phyloP scores from a whole-genome alignment of 2,113 vertebrate genomes.

The Felis chaus region DNA sequence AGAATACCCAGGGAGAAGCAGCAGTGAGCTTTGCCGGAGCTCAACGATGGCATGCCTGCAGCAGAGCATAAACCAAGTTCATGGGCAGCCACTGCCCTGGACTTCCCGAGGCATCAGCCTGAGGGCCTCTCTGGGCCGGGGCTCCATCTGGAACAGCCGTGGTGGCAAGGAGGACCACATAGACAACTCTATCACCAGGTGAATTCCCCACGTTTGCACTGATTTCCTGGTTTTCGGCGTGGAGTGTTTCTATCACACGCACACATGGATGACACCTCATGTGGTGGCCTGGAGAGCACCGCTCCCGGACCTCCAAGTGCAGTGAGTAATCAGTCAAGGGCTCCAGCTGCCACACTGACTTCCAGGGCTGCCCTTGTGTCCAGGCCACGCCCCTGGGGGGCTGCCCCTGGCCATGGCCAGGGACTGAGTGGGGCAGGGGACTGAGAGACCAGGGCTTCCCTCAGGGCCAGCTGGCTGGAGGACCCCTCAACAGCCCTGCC shows the following conservation, averaged over 20 bases:
- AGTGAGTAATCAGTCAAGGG: background rate
- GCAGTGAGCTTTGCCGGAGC: too few relatives aligned
- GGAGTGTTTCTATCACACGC: background rate
- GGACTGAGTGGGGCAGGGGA: background rate
- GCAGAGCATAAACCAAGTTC: background rate
- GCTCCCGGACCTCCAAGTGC: too few relatives aligned
- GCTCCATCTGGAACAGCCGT: rapidly evolving
- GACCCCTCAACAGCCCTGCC: background rate
- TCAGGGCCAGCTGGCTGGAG: too few relatives aligned
- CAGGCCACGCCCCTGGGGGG: background rate
- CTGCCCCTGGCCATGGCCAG: background rate
- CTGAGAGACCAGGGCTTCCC: background rate
- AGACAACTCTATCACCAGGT: background rate
- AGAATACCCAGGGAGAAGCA: background rate
- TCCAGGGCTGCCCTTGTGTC: background rate
- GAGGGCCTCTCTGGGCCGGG: background rate
- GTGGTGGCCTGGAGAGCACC: background rate
- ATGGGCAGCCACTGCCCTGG: background rate
- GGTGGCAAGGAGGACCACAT: background rate
- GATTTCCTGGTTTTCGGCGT: background rate
- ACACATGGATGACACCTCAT: background rate
- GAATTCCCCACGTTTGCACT: background rate
- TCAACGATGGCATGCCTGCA: background rate
- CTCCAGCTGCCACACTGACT: background rate
- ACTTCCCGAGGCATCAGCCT: background rate